These are phyloP conservation scores for Rosalia funebris DNA, from an alignment of 2,888 invertebrate species.

Conservation along the genomic window DNA sequence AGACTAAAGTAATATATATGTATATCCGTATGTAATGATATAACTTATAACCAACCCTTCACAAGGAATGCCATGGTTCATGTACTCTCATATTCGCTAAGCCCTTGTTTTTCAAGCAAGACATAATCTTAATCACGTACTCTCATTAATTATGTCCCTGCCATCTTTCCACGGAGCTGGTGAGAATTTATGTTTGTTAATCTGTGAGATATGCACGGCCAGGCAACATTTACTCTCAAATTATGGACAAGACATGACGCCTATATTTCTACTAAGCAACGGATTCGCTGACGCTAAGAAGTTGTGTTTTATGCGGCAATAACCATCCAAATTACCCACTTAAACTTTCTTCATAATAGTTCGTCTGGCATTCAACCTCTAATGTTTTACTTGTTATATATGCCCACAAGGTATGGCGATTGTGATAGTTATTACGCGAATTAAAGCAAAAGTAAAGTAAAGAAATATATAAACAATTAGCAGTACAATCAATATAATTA, in stretches of 20 bases:
- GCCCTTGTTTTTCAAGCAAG: slow-evolving; percentile 44
- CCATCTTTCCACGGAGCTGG: slow-evolving; percentile 48
- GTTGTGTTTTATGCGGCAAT: slow-evolving; percentile 35
- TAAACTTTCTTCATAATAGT: slow-evolving; percentile 12
- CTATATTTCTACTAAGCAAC: slow-evolving; percentile 46
- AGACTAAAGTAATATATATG: too few relatives aligned
- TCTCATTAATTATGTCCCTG: slow-evolving; percentile 61
- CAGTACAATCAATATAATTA: too few relatives aligned
- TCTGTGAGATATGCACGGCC: slow-evolving; percentile 56
- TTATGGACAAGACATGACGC: slow-evolving; percentile 55
- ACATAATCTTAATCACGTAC: slow-evolving; percentile 63
- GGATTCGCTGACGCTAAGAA: slow-evolving; percentile 44
- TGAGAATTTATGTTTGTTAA: slow-evolving; percentile 61
- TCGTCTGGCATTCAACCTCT: slow-evolving; percentile 1
- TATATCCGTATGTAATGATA: too few relatives aligned
- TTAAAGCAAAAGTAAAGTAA: too few relatives aligned
- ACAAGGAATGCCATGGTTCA: too few relatives aligned
- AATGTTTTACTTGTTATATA: too few relatives aligned
- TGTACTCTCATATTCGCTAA: slow-evolving; percentile 27
- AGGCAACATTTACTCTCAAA: slow-evolving; percentile 44
- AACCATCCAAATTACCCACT: slow-evolving; percentile 39
- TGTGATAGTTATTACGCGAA: too few relatives aligned
- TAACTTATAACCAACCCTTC: too few relatives aligned
- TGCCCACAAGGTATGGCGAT: too few relatives aligned
- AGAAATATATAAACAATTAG: too few relatives aligned